A percentile compares a stretch with the other conserved stretches of the same genome.
These are phyloP conservation scores for Xanthia togata DNA, from an alignment of 2,888 invertebrate genomes.

Conservation along the genomic window DNA sequence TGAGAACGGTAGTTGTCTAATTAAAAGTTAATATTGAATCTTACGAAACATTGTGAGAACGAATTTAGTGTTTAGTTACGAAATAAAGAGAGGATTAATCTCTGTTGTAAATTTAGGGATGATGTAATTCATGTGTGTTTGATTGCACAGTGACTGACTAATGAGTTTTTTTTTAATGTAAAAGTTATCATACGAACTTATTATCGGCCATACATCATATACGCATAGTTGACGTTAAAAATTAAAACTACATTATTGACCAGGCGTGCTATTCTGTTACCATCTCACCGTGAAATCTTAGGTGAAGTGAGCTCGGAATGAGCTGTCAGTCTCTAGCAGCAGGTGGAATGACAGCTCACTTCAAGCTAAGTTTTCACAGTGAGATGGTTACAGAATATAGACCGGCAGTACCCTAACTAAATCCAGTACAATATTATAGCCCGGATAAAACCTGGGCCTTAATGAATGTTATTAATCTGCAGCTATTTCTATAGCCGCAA, in stretches of 20 bases:
- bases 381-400: too few relatives aligned
- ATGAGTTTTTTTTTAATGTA: neutral
- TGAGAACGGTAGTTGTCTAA: conserved; percentile 43
- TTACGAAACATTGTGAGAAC: conserved; percentile 53
- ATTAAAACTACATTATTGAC: neutral
- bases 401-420: too few relatives aligned
- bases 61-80: conserved; percentile 31
- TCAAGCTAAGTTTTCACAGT: too few relatives aligned
- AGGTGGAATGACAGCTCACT: too few relatives aligned
- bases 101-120: neutral
- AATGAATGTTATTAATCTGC: too few relatives aligned
- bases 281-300: too few relatives aligned
- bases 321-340: too few relatives aligned
- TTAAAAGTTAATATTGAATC: conserved; percentile 59
- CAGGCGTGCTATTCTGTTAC: too few relatives aligned
- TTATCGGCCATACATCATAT: too few relatives aligned
- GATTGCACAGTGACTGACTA: neutral
- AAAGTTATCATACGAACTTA: neutral
- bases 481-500: too few relatives aligned
- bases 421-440: neutral
- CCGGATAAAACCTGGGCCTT: too few relatives aligned
- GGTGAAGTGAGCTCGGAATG: too few relatives aligned
- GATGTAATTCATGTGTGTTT: conserved; percentile 10
- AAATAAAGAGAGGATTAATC: conserved; percentile 31
- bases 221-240: neutral